Percentiles rank a stretch among this genome's conserved stretches.
Evolutionary conservation across 2,113 vertebrate genomes (phyloP).

Genomic region (Channa argus): DNA sequence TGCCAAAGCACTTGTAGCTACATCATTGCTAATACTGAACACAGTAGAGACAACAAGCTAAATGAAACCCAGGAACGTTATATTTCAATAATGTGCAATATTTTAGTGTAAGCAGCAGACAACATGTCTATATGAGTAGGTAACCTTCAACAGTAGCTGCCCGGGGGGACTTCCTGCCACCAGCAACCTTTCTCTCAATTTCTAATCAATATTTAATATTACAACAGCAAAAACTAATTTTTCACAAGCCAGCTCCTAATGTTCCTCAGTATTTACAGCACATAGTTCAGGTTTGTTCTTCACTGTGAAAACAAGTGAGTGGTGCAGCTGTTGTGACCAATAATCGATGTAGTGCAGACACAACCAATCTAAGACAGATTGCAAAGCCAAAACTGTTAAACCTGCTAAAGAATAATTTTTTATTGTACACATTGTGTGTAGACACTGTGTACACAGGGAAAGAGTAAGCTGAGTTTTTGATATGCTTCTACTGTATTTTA

Average conservation of each 20-base stretch:
- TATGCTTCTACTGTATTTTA: too few species aligned
- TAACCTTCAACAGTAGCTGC: slow-evolving; percentile 1
- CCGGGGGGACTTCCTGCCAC: not conserved
- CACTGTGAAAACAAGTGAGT: not conserved
- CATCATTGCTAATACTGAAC: too few species aligned
- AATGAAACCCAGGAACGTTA: too few species aligned
- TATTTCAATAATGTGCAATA: not conserved
- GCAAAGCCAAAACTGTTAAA: slow-evolving; percentile 13
- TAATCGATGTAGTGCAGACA: slow-evolving; percentile 2
- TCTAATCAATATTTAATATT: slow-evolving; percentile 2
- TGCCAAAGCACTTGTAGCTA: too few species aligned
- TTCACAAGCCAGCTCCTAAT: not conserved
- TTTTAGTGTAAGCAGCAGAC: not conserved
- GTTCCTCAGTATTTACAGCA: not conserved
- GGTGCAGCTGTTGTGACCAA: slow-evolving; percentile 1
- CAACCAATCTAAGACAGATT: slow-evolving; percentile 25
- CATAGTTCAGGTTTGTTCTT: not conserved
- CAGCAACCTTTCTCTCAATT: not conserved
- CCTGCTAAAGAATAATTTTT: not conserved
- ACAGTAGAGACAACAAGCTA: too few species aligned
- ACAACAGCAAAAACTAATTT: not conserved
- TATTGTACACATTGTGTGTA: too few species aligned
- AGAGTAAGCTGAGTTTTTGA: too few species aligned
- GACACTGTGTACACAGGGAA: too few species aligned
- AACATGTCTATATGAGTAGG: not conserved